These are phyloP conservation scores for Epinephelus coioides DNA, from an alignment of 2,797 vertebrate species.

Conservation along the genomic window DNA sequence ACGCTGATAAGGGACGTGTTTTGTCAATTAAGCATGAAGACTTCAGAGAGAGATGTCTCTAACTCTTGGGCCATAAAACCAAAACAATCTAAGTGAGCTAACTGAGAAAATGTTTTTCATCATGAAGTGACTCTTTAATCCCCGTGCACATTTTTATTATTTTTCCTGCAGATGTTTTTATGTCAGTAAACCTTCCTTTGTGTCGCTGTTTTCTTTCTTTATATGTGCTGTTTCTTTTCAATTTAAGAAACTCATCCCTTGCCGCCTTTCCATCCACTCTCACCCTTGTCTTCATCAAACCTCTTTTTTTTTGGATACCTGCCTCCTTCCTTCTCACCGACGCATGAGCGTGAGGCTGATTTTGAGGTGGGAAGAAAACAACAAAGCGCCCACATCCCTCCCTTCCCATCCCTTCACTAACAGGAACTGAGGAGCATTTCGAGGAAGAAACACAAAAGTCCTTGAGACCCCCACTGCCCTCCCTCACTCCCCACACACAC, in stretches of 20 bases:
- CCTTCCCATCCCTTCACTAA: not conserved
- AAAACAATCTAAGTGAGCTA: not conserved
- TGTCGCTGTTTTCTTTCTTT: not conserved
- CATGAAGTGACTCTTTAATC: not conserved
- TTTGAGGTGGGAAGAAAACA: not conserved
- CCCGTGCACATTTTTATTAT: too few relatives aligned
- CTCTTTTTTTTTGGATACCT: not conserved
- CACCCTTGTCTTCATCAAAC: not conserved
- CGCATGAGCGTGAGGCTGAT: not conserved
- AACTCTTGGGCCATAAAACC: not conserved
- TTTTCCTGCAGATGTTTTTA: too few relatives aligned
- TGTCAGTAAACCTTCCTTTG: not conserved
- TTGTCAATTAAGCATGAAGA: not conserved
- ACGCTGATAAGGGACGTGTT: not conserved
- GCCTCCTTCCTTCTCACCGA: not conserved
- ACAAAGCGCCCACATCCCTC: not conserved
- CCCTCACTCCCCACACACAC: not conserved
- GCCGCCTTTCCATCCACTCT: too few relatives aligned
- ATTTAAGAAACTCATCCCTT: too few relatives aligned
- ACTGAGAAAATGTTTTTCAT: not conserved
- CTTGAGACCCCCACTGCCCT: not conserved
- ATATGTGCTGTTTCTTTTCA: not conserved
- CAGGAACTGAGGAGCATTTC: constrained; percentile 2
- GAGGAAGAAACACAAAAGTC: constrained; percentile 8
- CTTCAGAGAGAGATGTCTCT: not conserved